Evolutionary conservation across 1,140 invertebrate species (phyloP).

Genomic region (Macrocentrus cingulum): DNA sequence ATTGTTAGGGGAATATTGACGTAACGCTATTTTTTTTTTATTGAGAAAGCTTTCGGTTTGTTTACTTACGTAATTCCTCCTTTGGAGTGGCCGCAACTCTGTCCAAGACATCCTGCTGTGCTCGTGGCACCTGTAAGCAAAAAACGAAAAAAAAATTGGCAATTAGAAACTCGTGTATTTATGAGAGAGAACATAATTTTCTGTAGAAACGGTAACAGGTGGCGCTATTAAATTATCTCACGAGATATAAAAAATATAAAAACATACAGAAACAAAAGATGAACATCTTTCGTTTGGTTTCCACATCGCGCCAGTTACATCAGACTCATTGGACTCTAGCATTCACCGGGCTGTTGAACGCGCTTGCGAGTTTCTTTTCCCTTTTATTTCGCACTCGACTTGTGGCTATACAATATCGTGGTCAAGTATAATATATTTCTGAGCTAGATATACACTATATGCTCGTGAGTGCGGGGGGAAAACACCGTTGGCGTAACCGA

Average conservation of each 20-base stretch:
- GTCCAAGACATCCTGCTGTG: conserved; percentile 38
- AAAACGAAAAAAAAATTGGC: conserved; percentile 24
- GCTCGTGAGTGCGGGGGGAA: no score
- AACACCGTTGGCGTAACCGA: no score
- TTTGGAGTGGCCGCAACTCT: conserved; percentile 39
- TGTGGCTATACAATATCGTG: not conserved
- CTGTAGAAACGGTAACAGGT: no score
- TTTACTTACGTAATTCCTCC: conserved; percentile 57
- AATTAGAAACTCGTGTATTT: not conserved
- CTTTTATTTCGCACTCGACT: conserved; percentile 12
- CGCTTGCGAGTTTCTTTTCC: conserved; percentile 16
- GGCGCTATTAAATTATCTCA: conserved; percentile 1
- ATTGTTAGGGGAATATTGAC: not conserved
- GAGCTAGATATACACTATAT: no score
- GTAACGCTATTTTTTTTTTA: no score
- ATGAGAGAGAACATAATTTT: no score
- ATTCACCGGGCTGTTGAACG: conserved; percentile 3
- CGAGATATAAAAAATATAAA: not conserved
- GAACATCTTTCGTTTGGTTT: conserved; percentile 31
- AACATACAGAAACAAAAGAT: conserved; percentile 26
- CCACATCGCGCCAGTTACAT: conserved; percentile 28
- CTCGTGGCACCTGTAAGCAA: conserved; percentile 43
- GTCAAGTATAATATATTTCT: no score
- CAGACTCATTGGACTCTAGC: conserved; percentile 13
- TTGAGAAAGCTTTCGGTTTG: no score